These are phyloP conservation scores for Pluvialis apricaria DNA, from an alignment of 2,113 vertebrate genomes.

Conservation along the genomic window DNA sequence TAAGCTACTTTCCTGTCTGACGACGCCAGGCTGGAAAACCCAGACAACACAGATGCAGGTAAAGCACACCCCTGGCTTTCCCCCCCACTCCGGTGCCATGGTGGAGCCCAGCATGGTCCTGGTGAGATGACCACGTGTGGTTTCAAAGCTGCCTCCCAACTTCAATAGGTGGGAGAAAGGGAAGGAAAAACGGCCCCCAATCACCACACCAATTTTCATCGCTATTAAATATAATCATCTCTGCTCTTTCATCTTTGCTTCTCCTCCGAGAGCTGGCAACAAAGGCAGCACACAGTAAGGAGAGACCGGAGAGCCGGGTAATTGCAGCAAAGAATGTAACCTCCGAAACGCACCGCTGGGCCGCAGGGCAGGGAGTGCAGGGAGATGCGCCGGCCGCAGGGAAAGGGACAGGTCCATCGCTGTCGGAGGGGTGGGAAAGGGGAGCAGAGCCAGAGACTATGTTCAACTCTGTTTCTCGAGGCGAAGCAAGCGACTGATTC, in stretches of 20 bases:
- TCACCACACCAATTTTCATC: neutral
- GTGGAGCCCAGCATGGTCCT: rapidly evolving
- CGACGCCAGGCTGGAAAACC: neutral
- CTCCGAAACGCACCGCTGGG: neutral
- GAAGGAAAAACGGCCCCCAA: neutral
- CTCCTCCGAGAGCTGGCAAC: neutral
- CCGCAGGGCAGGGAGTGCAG: neutral
- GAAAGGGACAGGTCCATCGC: neutral
- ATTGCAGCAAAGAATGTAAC: neutral
- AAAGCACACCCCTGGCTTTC: neutral
- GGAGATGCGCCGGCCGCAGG: neutral
- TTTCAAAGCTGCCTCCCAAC: neutral
- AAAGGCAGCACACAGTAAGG: neutral
- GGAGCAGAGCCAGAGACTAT: neutral
- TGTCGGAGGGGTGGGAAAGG: neutral
- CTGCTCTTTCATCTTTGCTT: conserved; percentile 45
- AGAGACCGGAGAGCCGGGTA: neutral
- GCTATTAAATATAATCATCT: conserved; percentile 17
- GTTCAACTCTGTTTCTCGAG: neutral
- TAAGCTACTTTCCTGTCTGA: neutral
- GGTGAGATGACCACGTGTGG: rapidly evolving
- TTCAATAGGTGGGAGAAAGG: neutral
- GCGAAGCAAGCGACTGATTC: neutral
- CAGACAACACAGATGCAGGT: neutral
- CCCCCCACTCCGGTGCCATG: neutral